Percentiles rank a stretch among this genome's conserved stretches.
Evolutionary conservation across 1,140 invertebrate species (phyloP).

Genomic region (Araneus ventricosus): DNA sequence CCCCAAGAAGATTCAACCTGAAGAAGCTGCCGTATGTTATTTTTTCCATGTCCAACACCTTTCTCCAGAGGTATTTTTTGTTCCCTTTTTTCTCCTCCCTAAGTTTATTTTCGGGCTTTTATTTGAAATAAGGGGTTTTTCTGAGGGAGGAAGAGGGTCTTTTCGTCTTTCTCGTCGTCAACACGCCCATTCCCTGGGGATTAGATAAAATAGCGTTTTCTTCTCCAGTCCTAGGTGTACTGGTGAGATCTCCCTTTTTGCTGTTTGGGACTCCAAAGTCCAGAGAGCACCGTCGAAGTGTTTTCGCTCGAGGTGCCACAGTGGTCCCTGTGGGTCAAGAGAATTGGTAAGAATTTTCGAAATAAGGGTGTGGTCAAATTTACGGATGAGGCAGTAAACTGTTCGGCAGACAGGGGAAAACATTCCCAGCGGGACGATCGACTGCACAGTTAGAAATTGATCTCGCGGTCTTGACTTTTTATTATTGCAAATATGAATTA

Average conservation of each 20-base stretch:
- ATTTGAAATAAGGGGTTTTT: conserved; percentile 26
- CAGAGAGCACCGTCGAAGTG: neutral
- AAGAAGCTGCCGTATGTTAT: neutral
- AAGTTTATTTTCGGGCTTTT: conserved; percentile 36
- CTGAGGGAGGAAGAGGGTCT: neutral
- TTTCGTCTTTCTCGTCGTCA: conserved; percentile 43
- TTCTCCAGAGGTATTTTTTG: neutral
- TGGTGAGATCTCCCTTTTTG: neutral
- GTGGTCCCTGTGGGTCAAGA: neutral
- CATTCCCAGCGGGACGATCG: neutral
- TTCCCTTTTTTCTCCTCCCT: neutral
- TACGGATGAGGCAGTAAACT: conserved; percentile 22
- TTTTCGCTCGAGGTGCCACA: neutral
- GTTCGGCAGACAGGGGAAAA: neutral
- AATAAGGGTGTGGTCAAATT: conserved; percentile 24
- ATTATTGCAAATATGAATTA: conserved; percentile 26
- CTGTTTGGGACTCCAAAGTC: neutral
- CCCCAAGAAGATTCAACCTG: neutral
- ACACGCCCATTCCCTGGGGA: conserved; percentile 34
- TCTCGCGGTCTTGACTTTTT: neutral
- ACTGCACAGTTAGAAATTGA: neutral
- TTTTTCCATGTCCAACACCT: conserved; percentile 38
- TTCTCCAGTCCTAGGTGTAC: neutral
- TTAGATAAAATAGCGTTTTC: conserved; percentile 38
- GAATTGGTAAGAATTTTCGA: neutral